Conservation (phyloP, 2,113 vertebrate genomes). For the Sinocyclocheilus anshuiensis region DNA sequence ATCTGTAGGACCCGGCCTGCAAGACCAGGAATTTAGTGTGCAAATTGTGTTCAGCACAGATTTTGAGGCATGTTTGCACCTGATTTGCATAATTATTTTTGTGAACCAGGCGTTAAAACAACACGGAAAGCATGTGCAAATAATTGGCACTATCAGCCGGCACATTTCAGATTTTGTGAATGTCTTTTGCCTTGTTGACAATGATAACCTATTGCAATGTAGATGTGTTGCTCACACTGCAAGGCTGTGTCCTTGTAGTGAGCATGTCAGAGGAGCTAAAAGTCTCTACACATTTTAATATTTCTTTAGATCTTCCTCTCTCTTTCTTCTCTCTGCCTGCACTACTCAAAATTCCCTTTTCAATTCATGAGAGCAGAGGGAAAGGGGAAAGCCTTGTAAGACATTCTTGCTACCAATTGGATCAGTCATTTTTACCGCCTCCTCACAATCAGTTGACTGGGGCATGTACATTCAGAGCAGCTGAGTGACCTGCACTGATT, state of each 20-base stretch:
- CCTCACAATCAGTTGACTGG: constrained; percentile 29
- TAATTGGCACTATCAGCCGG: background rate
- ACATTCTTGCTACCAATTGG: constrained; percentile 33
- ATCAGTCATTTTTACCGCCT: constrained; percentile 22
- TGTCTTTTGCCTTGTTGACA: constrained; percentile 20
- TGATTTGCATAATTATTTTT: constrained; percentile 2
- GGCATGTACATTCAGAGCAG: constrained; percentile 18
- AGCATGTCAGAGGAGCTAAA: constrained; percentile 30
- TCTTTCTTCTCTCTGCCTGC: constrained; percentile 24
- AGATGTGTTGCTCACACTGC: background rate
- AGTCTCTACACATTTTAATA: constrained; percentile 28
- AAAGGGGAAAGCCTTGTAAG: constrained; percentile 10
- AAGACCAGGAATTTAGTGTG: background rate
- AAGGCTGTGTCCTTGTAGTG: constrained; percentile 21
- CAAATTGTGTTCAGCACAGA: background rate
- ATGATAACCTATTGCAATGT: background rate
- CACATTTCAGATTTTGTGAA: constrained; percentile 10
- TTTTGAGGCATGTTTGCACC: background rate
- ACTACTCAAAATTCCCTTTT: constrained; percentile 31
- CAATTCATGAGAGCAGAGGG: constrained; percentile 30
- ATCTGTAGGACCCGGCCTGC: background rate
- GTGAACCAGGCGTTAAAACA: background rate
- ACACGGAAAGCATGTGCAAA: background rate
- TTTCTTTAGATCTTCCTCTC: constrained; percentile 18
- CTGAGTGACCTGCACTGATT: constrained; percentile 31